Percentiles rank a stretch among this genome's conserved stretches.
These are phyloP conservation scores for Psammodynastes pulverulentus DNA, from an alignment of 2,113 vertebrate genomes.

Conservation along the genomic window DNA sequence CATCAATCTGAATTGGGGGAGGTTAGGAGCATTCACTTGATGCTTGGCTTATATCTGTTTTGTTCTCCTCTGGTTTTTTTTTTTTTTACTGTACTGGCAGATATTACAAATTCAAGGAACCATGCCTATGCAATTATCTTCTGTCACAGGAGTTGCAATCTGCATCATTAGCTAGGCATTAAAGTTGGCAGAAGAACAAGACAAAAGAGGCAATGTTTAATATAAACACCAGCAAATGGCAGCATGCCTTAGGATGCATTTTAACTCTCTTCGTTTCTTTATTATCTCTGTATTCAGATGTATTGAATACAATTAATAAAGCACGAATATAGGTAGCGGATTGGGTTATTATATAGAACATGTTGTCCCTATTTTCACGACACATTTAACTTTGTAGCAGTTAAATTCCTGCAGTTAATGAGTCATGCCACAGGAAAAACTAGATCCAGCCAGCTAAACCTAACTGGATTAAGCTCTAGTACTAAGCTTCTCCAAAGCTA, in stretches of 20 bases:
- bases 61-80: neutral
- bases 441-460: neutral
- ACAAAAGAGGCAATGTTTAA: constrained; percentile 14
- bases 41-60: neutral
- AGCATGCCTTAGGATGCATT: neutral
- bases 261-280: neutral
- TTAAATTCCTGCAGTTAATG: neutral
- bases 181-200: neutral
- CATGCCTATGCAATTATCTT: neutral
- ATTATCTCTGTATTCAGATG: neutral
- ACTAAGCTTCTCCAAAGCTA: neutral
- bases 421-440: neutral
- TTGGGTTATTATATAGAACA: neutral
- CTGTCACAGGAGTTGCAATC: neutral
- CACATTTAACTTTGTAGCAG: neutral
- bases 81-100: neutral
- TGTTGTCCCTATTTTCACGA: neutral
- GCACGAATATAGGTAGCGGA: neutral
- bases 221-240: neutral
- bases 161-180: neutral
- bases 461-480: neutral
- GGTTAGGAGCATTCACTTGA: neutral
- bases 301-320: constrained; percentile 26
- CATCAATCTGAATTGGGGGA: neutral
- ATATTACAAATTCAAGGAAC: neutral